Conservation (phyloP, 2,113 vertebrate genomes). For the Pao palembangensis region DNA sequence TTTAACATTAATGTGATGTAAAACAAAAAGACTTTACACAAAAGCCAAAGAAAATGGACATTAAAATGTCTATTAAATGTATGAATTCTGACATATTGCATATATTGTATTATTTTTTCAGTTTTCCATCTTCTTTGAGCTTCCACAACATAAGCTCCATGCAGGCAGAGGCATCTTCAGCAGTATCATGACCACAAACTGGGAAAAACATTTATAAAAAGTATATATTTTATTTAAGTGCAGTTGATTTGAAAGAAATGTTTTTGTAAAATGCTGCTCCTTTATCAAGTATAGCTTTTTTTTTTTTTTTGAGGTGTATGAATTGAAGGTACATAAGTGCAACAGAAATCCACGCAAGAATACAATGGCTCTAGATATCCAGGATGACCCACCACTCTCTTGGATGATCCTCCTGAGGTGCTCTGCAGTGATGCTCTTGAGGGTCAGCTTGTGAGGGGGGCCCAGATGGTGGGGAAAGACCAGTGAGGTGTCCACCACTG, state of each 20-base stretch:
- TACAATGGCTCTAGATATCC: slow-evolving; percentile 18
- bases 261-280: no score
- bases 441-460: slow-evolving; percentile 75
- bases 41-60: background rate
- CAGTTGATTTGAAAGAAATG: background rate
- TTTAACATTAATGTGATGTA: slow-evolving; percentile 2
- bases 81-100: background rate
- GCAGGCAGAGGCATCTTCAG: slow-evolving; percentile 74
- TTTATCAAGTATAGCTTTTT: no score
- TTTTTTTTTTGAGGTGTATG: no score
- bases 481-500: slow-evolving; percentile 75
- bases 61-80: background rate
- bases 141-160: slow-evolving; percentile 84
- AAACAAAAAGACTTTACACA: slow-evolving; percentile 11
- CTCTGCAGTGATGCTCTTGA: slow-evolving; percentile 75
- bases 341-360: background rate
- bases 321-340: no score
- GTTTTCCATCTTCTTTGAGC: slow-evolving; percentile 75
- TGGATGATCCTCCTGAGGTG: slow-evolving; percentile 77
- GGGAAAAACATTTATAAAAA: slow-evolving; percentile 32
- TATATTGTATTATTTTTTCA: slow-evolving; percentile 60
- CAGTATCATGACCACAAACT: slow-evolving; percentile 76
- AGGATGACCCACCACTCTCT: slow-evolving; percentile 76
- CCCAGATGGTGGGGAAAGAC: slow-evolving; percentile 79
- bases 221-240: slow-evolving; percentile 18